Evolutionary conservation across 1,140 invertebrate genomes (phyloP).

Genomic region (Nephila pilipes): DNA sequence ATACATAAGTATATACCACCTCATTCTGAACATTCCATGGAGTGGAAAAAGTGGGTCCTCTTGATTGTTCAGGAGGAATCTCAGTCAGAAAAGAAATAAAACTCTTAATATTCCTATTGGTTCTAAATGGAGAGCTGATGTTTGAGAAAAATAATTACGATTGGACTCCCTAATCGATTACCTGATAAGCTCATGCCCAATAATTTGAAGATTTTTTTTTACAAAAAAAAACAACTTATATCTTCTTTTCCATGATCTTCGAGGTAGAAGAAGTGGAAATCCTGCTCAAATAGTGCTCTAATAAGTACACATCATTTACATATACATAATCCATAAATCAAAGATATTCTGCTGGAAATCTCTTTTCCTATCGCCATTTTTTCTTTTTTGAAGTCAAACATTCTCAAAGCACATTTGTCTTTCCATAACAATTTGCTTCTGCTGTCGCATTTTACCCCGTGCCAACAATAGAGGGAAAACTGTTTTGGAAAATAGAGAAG

Average conservation of each 20-base stretch:
- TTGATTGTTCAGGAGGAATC: not conserved
- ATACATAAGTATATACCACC: not conserved
- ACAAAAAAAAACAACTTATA: not conserved
- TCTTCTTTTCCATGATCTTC: not conserved
- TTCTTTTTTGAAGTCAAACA: not conserved
- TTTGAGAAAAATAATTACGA: not conserved
- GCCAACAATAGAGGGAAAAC: not conserved
- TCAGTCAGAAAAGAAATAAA: not conserved
- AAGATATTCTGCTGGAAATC: not conserved
- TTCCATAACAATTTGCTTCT: not conserved
- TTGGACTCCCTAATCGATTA: not conserved
- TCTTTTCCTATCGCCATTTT: not conserved
- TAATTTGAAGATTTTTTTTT: not conserved
- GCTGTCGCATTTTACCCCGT: not conserved
- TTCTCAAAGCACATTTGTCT: constrained; percentile 26
- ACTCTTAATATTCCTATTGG: too few relatives aligned
- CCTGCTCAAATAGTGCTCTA: constrained; percentile 2
- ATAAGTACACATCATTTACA: constrained; percentile 6
- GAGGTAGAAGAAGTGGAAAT: not conserved
- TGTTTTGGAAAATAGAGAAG: not conserved
- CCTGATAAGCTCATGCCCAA: constrained; percentile 25
- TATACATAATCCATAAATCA: too few relatives aligned
- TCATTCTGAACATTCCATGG: constrained; percentile 10
- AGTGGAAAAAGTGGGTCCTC: not conserved
- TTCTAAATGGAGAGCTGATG: not conserved